Conservation (phyloP, 2,888 invertebrate species). For the Heterodera filipjevi region DNA sequence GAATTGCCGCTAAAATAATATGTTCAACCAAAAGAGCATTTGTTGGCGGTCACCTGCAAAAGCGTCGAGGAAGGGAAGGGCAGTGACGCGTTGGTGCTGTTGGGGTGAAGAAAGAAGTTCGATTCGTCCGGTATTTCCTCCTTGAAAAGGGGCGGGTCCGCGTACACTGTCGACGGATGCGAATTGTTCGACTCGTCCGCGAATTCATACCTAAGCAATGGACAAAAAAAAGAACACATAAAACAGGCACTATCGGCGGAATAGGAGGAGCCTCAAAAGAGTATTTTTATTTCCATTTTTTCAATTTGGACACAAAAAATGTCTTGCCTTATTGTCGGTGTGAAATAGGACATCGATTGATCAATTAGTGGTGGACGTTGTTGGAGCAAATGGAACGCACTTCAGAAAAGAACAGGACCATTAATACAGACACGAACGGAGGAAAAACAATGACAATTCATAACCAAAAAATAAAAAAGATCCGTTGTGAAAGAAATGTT, state of each 20-base stretch:
- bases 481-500: too few relatives aligned
- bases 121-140: slow-evolving; percentile 4
- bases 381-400: background rate
- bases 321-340: slow-evolving; percentile 7
- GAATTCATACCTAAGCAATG: slow-evolving; percentile 33
- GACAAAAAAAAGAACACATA: background rate
- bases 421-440: too few relatives aligned
- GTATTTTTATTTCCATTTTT: background rate
- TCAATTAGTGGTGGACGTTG: background rate
- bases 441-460: background rate
- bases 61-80: background rate
- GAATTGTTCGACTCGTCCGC: slow-evolving; percentile 36
- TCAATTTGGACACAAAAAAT: background rate
- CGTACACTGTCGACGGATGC: slow-evolving; percentile 3
- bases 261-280: too few relatives aligned
- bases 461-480: background rate
- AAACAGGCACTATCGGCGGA: background rate
- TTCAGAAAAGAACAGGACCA: too few relatives aligned
- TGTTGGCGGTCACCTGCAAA: background rate
- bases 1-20: too few relatives aligned
- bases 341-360: background rate
- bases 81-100: background rate
- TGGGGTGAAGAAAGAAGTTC: background rate
- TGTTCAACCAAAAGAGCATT: too few relatives aligned
- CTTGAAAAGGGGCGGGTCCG: slow-evolving; percentile 31